Percentiles rank a stretch among this genome's conserved stretches.
Evolutionary conservation across 2,113 vertebrate species (phyloP).

Genomic region (Melospiza melodia): DNA sequence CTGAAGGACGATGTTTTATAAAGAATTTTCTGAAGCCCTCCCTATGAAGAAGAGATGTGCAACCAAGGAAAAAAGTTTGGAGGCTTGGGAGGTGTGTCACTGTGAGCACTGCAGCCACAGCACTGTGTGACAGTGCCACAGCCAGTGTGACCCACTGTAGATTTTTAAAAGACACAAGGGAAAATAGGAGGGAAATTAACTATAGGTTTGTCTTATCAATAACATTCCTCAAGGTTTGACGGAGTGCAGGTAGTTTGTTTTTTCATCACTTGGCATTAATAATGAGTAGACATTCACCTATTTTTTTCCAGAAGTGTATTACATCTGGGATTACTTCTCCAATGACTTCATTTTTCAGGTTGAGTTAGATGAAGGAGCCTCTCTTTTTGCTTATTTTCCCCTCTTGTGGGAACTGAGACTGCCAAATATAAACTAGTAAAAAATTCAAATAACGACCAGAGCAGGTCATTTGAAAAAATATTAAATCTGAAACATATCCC

Average conservation of each 20-base stretch:
- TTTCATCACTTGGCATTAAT: background rate
- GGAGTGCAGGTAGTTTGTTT: background rate
- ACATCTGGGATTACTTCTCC: background rate
- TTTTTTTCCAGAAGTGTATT: background rate
- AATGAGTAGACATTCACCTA: background rate
- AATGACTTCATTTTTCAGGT: background rate
- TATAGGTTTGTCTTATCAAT: background rate
- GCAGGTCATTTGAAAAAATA: background rate
- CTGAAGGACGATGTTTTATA: background rate
- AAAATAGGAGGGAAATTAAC: background rate
- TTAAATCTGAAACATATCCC: background rate
- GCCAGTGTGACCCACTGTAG: background rate
- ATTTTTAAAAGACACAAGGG: background rate
- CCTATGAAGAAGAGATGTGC: too few species aligned
- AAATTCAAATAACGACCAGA: background rate
- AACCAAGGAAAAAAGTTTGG: background rate
- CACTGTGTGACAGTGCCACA: background rate
- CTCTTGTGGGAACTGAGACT: background rate
- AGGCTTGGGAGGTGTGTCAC: background rate
- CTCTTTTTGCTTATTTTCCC: background rate
- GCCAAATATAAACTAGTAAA: background rate
- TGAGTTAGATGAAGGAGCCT: background rate
- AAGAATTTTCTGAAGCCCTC: background rate
- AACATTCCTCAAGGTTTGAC: background rate
- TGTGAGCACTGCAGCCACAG: background rate